Evolutionary conservation across 2,113 vertebrate species (phyloP), one percentile per base, ranked within the genome.

Genomic region (Pyxicephalus adspersus): DNA sequence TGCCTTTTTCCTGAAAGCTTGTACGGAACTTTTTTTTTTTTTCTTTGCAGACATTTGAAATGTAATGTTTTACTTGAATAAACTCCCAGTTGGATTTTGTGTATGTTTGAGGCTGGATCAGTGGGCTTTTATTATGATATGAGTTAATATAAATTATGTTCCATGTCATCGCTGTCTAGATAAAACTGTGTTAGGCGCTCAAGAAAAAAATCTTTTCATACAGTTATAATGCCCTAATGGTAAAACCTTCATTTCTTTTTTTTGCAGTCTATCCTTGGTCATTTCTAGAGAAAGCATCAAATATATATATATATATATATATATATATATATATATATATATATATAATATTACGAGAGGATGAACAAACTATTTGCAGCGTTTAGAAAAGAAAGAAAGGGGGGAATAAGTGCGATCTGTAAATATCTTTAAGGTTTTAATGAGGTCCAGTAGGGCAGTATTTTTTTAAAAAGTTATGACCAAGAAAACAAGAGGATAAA

Each of bases 31-130:
- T 75, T 28, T 34, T 13, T 75, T 58, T 75, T 28, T 74, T 74
- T 58, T 60, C 23, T 25, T 50, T 64, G 34, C 60, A 51, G 22
- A 76, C 61, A 4, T 65, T 65, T 34, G 51, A 66, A 78, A 66
- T 54, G 61, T 65, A 23, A 57, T 78, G 76, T 67, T 78, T 78
- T 78, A 2, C 20, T 78, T 78, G 64, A 66, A 65, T 64, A 25
- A 18, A 38, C 31, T 78, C 28, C 76, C 63, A 34, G 64, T 57
- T 57, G 50, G 63, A 23, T 55, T 54, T 50, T 31, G 15, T 50
- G 29, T 38, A 34, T 51, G n/a, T 57, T 74, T 66, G 22, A 66
- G 25, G 20, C 64, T 22, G 55, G 29, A 19, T 75, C 72, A 28
- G 11, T 61, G 29, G 26, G 38, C 28, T 78, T 67, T 54, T 25